These are phyloP conservation scores for Forficula auricularia DNA, from an alignment of 1,140 invertebrate species.

Conservation along the genomic window DNA sequence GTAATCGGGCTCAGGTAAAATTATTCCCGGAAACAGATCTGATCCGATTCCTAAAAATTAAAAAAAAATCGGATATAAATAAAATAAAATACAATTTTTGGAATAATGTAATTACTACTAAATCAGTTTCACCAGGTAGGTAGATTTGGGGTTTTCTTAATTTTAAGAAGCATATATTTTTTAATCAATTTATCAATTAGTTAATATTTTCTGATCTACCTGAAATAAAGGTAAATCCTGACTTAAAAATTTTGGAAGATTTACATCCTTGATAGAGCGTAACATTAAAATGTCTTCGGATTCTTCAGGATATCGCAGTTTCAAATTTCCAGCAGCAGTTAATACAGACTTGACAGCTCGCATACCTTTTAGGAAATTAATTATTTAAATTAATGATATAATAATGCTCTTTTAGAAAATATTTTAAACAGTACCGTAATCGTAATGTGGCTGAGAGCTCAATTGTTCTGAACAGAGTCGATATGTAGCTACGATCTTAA, in stretches of 20 bases:
- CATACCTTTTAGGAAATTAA: constrained; percentile 37
- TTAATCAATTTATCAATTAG: too few relatives aligned
- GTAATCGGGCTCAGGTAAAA: constrained; percentile 57
- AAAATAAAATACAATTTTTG: too few relatives aligned
- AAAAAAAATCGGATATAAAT: constrained; percentile 8
- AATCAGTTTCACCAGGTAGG: background rate
- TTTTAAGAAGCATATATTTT: background rate
- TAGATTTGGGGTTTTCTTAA: constrained; percentile 8
- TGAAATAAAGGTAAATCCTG: constrained; percentile 75
- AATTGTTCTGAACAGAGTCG: constrained; percentile 85
- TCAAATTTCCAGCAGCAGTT: constrained; percentile 74
- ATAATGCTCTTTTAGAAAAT: background rate
- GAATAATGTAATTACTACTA: too few relatives aligned
- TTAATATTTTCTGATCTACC: constrained; percentile 22
- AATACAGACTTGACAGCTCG: constrained; percentile 77
- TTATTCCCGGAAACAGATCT: constrained; percentile 73
- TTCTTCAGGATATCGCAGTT: constrained; percentile 73
- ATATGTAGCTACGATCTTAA: constrained; percentile 91
- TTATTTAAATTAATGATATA: constrained; percentile 1
- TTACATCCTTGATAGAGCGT: constrained; percentile 83
- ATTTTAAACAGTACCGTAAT: constrained; percentile 50
- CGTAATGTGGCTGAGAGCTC: constrained; percentile 88
- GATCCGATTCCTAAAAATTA: constrained; percentile 63
- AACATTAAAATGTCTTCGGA: constrained; percentile 64
- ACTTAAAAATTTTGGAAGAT: constrained; percentile 78